Evolutionary conservation across 2,113 vertebrate species (phyloP), one percentile per base, ranked within the genome.

Genomic region (Lepisosteus oculatus): DNA sequence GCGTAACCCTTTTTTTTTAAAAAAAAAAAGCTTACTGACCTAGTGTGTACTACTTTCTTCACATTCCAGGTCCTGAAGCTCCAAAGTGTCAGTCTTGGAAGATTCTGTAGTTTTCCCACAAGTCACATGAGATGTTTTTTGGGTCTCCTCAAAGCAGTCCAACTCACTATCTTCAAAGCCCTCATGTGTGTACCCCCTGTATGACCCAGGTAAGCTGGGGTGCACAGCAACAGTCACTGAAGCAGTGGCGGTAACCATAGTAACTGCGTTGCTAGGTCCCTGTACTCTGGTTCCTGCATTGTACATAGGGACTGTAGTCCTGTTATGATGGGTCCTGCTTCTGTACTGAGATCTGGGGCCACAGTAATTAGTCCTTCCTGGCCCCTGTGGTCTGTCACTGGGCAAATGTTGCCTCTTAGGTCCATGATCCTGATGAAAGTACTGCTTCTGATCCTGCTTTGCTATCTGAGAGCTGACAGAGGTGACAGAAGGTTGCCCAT

Each of bases 201-300:
- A 93, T 2, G 94, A 87, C 43, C 96, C 95, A 0, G 96, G 95
- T 80, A 98, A 85, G 2, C 83, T 92, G 0, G 95, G 93, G 78
- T 95, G 95, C 79, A 99, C 88, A 8, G 96, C 94, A 78, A 99
- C 94, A 0, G 95, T 99, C 89, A 99, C 95, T 0, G 96, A 99
- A 3, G 97, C 93, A 0, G 97, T 98, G 80, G 95, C 94, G 0
- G 93, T 97, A 72, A 99, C 95, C 1, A 92, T 95, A 83, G 95
- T 86, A 54, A 94, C 93, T 70, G 89, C 84, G 83, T 88, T 86
- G 0, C 83, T 83, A 0, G 90, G 85, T 67, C 79, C 87, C 75
- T 88, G 86, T 65, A 88, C 74, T 73, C 85, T 83, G 55, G 74
- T 45, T 72, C 76, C 72, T 67, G 85, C 72, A 72, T 83, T 85